Conservation (phyloP, 2,888 invertebrate genomes). For the Metacarcinus magister region DNA sequence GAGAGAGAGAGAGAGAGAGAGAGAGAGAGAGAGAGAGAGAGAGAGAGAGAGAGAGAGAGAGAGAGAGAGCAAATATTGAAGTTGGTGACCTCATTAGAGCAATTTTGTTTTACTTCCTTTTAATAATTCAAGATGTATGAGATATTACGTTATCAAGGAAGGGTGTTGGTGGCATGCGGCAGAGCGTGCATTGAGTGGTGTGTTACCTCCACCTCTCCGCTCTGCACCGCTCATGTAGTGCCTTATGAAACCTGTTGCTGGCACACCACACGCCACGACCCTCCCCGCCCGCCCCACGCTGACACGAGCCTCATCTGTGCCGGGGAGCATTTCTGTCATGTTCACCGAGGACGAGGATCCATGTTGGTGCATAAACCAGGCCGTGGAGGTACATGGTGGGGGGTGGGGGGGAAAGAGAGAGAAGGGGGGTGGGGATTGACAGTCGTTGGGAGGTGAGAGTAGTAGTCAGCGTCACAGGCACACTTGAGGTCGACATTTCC, state of each 20-base stretch:
- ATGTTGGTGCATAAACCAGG: too few species aligned
- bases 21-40: neutral
- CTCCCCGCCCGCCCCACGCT: neutral
- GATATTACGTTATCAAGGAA: neutral
- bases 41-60: neutral
- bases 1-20: constrained; percentile 1
- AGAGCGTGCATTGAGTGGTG: neutral
- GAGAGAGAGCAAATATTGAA: neutral
- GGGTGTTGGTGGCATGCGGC: neutral
- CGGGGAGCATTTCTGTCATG: too few species aligned
- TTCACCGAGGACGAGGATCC: too few species aligned
- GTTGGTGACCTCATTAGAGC: neutral
- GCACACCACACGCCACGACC: neutral
- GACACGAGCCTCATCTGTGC: neutral
- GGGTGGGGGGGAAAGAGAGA: neutral
- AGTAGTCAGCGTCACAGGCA: too few species aligned
- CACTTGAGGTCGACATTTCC: too few species aligned
- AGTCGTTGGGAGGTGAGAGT: too few species aligned
- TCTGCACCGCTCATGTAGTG: neutral
- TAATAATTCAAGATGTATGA: neutral
- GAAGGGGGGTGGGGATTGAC: too few species aligned
- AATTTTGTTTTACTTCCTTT: neutral
- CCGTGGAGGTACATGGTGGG: neutral
- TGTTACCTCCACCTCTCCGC: neutral
- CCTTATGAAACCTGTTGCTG: constrained; percentile 20